These are phyloP conservation scores for Drosophila oshimai DNA, from an alignment of 1,140 invertebrate species.

Conservation along the genomic window DNA sequence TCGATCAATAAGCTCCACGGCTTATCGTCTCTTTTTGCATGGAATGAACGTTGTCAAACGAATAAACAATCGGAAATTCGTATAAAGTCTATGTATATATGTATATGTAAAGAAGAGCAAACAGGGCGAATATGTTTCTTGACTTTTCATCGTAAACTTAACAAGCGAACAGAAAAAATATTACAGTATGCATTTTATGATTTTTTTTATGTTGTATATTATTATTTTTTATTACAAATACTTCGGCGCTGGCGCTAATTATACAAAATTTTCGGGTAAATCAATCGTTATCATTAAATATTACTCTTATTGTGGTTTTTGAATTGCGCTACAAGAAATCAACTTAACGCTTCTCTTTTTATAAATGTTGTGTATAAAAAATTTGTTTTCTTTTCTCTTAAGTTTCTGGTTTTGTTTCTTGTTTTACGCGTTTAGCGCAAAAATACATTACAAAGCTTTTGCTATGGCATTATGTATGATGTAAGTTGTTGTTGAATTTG, in stretches of 20 bases:
- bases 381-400: constrained; percentile 45
- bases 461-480: constrained; percentile 68
- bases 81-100: constrained; percentile 13
- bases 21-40: constrained; percentile 56
- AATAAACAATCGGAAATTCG: constrained; percentile 44
- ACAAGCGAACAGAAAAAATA: constrained; percentile 69
- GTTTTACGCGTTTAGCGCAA: constrained; percentile 43
- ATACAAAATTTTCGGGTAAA: constrained; percentile 56
- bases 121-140: constrained; percentile 23
- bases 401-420: constrained; percentile 18
- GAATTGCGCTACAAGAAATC: constrained; percentile 74
- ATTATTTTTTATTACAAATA: constrained; percentile 75
- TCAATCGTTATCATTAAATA: constrained; percentile 19
- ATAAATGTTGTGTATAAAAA: constrained; percentile 73
- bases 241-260: constrained; percentile 64
- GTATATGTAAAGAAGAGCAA: constrained; percentile 38
- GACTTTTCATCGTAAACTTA: constrained; percentile 56
- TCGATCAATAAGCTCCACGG: background rate
- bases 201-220: constrained; percentile 41
- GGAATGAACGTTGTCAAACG: constrained; percentile 70
- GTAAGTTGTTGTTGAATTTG: constrained; percentile 8
- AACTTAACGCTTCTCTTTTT: constrained; percentile 56
- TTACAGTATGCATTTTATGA: constrained; percentile 50
- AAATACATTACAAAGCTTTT: constrained; percentile 76
- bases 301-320: constrained; percentile 39